Conservation (phyloP, 2,113 vertebrate species). For the Ranitomeya imitator region DNA sequence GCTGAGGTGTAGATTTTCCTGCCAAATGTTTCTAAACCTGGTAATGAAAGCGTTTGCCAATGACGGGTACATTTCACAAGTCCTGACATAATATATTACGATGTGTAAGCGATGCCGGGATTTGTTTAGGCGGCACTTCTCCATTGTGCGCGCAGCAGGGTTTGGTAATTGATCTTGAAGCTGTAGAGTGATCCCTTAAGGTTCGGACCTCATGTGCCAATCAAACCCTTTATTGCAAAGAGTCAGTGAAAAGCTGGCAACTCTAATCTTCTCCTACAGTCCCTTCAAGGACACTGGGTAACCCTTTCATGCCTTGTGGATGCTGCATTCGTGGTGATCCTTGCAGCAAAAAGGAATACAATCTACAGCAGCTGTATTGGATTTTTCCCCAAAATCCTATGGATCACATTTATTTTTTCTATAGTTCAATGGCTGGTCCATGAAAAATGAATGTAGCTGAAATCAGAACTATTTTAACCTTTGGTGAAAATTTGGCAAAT, state of each 20-base stretch:
- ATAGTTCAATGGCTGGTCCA: too few species aligned
- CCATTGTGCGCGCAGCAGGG: background rate
- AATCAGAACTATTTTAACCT: too few species aligned
- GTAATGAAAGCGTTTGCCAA: background rate
- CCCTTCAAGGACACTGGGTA: background rate
- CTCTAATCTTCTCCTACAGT: background rate
- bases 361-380: too few species aligned
- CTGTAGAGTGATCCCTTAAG: constrained; percentile 8
- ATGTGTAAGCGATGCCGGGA: background rate
- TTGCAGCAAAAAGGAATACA: background rate
- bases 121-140: constrained; percentile 9
- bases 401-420: too few species aligned
- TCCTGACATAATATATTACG: background rate
- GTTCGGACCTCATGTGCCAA: background rate
- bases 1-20: background rate
- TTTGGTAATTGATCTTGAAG: background rate
- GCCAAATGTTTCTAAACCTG: background rate
- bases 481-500: too few species aligned
- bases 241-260: background rate
- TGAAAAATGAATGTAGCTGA: too few species aligned
- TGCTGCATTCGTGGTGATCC: background rate
- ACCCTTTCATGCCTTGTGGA: background rate
- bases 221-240: background rate
- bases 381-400: too few species aligned
- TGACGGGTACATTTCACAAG: background rate